These are phyloP conservation scores for Passer montanus DNA, from an alignment of 2,113 vertebrate species.

Conservation along the genomic window DNA sequence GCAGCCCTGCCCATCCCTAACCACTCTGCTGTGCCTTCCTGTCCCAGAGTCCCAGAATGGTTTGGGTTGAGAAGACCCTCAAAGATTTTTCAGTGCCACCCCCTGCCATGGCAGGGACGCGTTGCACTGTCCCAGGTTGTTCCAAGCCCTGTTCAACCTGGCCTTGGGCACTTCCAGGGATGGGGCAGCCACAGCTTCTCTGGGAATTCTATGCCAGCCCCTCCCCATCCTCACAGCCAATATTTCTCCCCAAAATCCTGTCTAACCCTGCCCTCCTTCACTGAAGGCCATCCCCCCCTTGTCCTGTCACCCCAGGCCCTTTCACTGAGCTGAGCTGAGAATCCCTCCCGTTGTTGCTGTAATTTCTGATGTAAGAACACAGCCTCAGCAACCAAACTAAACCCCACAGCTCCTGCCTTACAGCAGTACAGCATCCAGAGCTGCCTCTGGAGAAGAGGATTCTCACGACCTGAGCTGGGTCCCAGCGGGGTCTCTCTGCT, in stretches of 20 bases:
- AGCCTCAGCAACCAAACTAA: accelerated
- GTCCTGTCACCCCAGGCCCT: background rate
- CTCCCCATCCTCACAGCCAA: background rate
- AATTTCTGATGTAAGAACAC: background rate
- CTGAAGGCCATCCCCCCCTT: background rate
- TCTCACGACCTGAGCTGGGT: background rate
- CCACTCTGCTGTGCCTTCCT: background rate
- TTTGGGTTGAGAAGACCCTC: background rate
- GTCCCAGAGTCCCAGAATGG: background rate
- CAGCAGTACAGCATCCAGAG: background rate
- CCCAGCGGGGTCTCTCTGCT: background rate
- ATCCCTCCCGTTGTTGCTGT: accelerated
- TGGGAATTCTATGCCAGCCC: background rate
- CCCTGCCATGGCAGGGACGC: background rate
- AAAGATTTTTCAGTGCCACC: too few species aligned
- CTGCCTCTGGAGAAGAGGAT: background rate
- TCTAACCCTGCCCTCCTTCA: background rate
- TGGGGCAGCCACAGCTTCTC: background rate
- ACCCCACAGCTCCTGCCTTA: background rate
- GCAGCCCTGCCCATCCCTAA: background rate
- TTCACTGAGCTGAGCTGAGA: accelerated
- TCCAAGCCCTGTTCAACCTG: accelerated
- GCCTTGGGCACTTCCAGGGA: background rate
- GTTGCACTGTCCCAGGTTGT: accelerated
- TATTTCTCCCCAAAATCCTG: accelerated